phyloP scores from a whole-genome alignment of 2,888 invertebrate species.

The Patella caerulea region DNA sequence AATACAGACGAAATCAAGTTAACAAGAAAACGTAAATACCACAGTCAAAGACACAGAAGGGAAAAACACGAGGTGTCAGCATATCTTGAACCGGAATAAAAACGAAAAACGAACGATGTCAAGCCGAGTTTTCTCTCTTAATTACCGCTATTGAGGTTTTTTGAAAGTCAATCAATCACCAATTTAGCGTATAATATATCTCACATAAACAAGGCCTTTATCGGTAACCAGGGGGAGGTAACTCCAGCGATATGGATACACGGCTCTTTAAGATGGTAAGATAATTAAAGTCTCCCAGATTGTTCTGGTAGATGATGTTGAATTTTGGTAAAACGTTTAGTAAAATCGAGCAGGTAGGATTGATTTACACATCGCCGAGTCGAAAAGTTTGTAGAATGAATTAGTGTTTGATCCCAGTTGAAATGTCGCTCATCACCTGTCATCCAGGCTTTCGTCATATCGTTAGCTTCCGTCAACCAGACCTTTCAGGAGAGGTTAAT shows the following conservation, averaged over 20 bases:
- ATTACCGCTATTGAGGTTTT: slow-evolving; percentile 28
- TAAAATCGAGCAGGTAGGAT: not conserved
- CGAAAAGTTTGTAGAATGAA: slow-evolving; percentile 6
- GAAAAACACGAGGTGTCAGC: slow-evolving; percentile 8
- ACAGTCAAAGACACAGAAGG: not conserved
- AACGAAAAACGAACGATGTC: slow-evolving; percentile 25
- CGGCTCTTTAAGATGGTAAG: slow-evolving; percentile 3
- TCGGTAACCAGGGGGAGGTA: slow-evolving; percentile 1
- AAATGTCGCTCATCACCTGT: slow-evolving; percentile 5
- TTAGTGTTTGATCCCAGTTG: slow-evolving; percentile 4
- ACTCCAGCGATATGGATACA: slow-evolving; percentile 1
- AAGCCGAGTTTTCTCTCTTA: slow-evolving; percentile 21
- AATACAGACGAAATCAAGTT: not conserved
- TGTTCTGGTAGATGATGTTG: not conserved
- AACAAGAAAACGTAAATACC: not conserved
- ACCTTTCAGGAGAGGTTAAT: not conserved
- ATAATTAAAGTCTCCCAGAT: not conserved
- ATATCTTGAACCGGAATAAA: not conserved
- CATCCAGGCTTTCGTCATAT: slow-evolving; percentile 8
- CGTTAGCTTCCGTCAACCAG: slow-evolving; percentile 9
- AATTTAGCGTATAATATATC: slow-evolving; percentile 35
- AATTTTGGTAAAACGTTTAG: not conserved
- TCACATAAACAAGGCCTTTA: slow-evolving; percentile 24
- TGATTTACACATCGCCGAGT: not conserved
- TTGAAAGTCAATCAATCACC: slow-evolving; percentile 34